Conservation (phyloP, 2,113 vertebrate genomes). For the Cololabis saira region DNA sequence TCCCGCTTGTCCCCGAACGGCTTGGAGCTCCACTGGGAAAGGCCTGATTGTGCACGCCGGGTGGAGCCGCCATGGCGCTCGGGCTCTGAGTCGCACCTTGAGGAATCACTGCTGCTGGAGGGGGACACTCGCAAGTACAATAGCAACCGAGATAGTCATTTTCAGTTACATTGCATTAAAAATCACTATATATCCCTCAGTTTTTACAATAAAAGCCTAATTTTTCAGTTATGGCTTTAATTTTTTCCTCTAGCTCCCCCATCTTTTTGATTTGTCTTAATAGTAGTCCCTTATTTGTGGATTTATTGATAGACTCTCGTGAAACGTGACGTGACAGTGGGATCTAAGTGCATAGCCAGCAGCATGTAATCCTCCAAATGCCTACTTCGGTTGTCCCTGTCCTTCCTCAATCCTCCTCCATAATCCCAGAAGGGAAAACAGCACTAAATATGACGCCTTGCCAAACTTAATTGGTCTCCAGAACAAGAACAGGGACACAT, state of each 20-base stretch:
- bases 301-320: slow-evolving; percentile 2
- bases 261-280: no score
- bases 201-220: not conserved
- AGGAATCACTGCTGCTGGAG: slow-evolving; percentile 20
- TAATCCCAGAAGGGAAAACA: slow-evolving; percentile 38
- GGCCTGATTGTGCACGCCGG: slow-evolving; percentile 42
- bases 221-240: no score
- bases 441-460: slow-evolving; percentile 46
- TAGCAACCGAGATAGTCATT: no score
- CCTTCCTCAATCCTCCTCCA: slow-evolving; percentile 26
- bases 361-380: slow-evolving; percentile 21
- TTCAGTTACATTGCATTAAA: no score
- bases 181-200: not conserved
- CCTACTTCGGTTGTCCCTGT: slow-evolving; percentile 17
- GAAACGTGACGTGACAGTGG: not conserved
- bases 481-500: slow-evolving; percentile 69
- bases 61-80: slow-evolving; percentile 33
- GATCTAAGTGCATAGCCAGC: slow-evolving; percentile 1
- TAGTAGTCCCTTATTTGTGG: not conserved
- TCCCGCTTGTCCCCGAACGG: slow-evolving; percentile 73
- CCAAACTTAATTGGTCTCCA: slow-evolving; percentile 61
- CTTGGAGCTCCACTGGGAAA: slow-evolving; percentile 69
- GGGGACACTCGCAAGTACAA: no score
- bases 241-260: not conserved
- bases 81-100: slow-evolving; percentile 58